phyloP scores from a whole-genome alignment of 2,113 vertebrate genomes.

The Rutilus rutilus region DNA sequence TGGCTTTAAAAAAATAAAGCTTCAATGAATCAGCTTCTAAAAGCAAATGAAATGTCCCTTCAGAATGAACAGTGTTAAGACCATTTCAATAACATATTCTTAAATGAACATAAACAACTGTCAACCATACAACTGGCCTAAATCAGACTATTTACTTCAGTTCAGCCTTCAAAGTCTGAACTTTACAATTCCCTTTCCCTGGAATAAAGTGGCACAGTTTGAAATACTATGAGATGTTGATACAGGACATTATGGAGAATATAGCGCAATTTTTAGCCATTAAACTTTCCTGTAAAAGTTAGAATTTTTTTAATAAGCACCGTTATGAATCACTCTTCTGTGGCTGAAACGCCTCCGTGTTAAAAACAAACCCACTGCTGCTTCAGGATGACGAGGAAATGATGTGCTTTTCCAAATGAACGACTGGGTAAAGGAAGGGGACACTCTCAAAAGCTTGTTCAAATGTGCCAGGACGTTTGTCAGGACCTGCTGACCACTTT shows the following conservation, averaged over 20 bases:
- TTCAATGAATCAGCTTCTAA: background rate
- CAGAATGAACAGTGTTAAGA: background rate
- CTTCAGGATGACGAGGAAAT: background rate
- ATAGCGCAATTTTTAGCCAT: background rate
- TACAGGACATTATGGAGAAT: background rate
- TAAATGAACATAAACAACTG: background rate
- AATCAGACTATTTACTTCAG: background rate
- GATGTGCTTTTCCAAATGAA: background rate
- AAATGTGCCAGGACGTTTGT: background rate
- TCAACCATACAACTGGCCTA: slow-evolving; percentile 1
- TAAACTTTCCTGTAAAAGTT: background rate
- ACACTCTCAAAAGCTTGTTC: background rate
- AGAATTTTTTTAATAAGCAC: background rate
- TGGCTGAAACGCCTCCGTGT: background rate
- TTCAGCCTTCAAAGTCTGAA: background rate
- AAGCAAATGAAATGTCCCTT: slow-evolving; percentile 32
- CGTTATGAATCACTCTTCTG: background rate
- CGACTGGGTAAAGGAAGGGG: background rate
- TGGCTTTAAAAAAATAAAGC: slow-evolving; percentile 34
- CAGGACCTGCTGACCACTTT: background rate
- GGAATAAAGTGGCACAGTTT: background rate
- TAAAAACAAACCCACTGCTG: background rate
- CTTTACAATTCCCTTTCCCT: background rate
- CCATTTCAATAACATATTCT: slow-evolving; percentile 12
- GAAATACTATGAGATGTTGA: background rate